Evolutionary conservation across 2,888 invertebrate genomes (phyloP).

Genomic region (Steinernema scapterisci): DNA sequence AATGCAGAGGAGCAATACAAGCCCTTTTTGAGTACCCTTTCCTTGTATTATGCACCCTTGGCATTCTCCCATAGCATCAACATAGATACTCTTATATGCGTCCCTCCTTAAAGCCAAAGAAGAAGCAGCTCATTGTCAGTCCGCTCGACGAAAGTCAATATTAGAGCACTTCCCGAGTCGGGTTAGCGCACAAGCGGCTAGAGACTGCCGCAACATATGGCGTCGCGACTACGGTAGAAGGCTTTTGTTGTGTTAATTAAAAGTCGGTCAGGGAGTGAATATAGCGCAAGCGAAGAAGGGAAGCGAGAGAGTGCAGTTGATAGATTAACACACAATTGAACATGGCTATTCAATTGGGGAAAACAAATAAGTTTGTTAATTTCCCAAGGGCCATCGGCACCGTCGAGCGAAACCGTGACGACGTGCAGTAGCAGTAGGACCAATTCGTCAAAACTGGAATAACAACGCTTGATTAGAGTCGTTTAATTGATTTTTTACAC

Average conservation of each 20-base stretch:
- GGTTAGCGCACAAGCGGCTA: too few species aligned
- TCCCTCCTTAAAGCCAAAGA: too few species aligned
- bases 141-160: background rate
- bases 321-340: slow-evolving; percentile 32
- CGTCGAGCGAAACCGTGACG: background rate
- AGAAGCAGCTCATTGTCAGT: too few species aligned
- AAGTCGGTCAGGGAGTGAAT: slow-evolving; percentile 7
- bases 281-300: too few species aligned
- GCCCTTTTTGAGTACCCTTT: too few species aligned
- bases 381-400: slow-evolving; percentile 3
- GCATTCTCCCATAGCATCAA: too few species aligned
- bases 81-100: too few species aligned
- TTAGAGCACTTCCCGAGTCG: background rate
- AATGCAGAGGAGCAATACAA: too few species aligned
- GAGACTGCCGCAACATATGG: background rate
- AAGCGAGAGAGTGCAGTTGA: background rate
- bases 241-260: slow-evolving; percentile 26
- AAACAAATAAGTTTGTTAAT: slow-evolving; percentile 30
- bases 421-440: too few species aligned
- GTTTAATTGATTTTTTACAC: slow-evolving; percentile 4
- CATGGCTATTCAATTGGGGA: slow-evolving; percentile 7
- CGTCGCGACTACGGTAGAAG: background rate
- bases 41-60: too few species aligned
- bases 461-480: slow-evolving; percentile 5
- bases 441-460: background rate